Evolutionary conservation across 2,113 vertebrate species (phyloP).

Genomic region (Podocnemis expansa): DNA sequence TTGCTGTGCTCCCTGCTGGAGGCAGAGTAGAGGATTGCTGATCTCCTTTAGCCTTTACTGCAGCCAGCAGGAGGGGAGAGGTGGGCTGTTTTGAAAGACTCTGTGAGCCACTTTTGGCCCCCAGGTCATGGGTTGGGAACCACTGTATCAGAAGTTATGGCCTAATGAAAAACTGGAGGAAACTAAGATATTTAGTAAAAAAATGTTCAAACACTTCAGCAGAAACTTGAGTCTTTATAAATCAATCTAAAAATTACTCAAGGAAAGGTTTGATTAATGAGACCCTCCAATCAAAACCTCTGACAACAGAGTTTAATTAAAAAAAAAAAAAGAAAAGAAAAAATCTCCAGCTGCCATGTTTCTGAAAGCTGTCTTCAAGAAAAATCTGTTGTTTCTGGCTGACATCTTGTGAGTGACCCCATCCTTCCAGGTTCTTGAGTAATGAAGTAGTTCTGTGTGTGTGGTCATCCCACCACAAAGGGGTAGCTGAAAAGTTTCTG

Average conservation of each 20-base stretch:
- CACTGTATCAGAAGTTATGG: background rate
- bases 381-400: background rate
- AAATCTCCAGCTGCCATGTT: background rate
- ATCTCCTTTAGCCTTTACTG: too few species aligned
- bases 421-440: fast-evolving
- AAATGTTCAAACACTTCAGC: background rate
- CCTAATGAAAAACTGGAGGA: background rate
- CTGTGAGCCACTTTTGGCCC: too few species aligned
- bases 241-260: background rate
- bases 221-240: background rate
- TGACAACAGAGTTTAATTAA: background rate
- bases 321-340: background rate
- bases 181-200: background rate
- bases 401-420: background rate
- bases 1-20: too few species aligned
- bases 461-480: fast-evolving
- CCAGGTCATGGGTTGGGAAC: too few species aligned
- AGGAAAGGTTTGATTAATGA: background rate
- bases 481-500: background rate
- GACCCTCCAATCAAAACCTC: background rate
- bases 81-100: too few species aligned
- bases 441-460: fast-evolving
- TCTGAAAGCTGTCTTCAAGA: background rate
- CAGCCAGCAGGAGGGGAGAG: too few species aligned
- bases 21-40: too few species aligned